A percentile compares a stretch with the other conserved stretches of the same genome.
Conservation (phyloP, 2,797 vertebrate species). For the Sebastes variabilis region DNA sequence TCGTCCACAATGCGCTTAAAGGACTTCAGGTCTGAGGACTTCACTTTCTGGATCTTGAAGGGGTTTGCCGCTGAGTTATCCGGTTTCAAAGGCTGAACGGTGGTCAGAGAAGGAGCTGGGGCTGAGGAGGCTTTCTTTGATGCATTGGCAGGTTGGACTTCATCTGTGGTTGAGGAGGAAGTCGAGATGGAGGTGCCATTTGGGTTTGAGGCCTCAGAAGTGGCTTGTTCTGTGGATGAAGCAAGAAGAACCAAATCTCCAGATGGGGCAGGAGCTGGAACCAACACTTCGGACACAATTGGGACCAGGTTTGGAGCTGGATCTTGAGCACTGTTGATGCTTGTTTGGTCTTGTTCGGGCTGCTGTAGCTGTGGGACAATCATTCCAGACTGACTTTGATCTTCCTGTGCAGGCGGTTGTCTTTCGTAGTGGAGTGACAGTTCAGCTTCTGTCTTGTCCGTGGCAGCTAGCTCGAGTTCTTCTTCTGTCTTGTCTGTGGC, state of each 20-base stretch:
- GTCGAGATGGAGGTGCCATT: background rate
- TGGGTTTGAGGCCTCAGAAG: slow-evolving; percentile 1
- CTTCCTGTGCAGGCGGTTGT: background rate
- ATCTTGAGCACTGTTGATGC: background rate
- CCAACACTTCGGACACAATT: background rate
- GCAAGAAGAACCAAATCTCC: background rate
- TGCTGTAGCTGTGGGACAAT: background rate
- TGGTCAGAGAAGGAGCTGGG: slow-evolving; percentile 1
- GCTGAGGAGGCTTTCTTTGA: background rate
- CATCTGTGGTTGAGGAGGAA: background rate
- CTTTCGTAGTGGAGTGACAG: background rate
- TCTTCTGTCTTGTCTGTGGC: too few relatives aligned
- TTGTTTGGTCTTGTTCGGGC: slow-evolving; percentile 2
- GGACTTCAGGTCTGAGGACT: slow-evolving; percentile 82
- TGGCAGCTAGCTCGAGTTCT: too few relatives aligned
- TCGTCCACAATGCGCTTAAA: slow-evolving; percentile 74
- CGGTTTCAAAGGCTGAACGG: slow-evolving; percentile 8
- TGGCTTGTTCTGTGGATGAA: background rate
- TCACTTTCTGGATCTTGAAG: slow-evolving; percentile 84
- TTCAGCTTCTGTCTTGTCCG: background rate
- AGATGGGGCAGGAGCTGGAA: background rate
- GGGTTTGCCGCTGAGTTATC: slow-evolving; percentile 57
- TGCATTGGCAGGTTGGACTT: background rate
- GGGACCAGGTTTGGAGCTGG: background rate
- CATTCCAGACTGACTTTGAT: background rate